Base-by-base conservation (phyloP, 1,140 invertebrate species). In the Drosophila willistoni region DNA sequence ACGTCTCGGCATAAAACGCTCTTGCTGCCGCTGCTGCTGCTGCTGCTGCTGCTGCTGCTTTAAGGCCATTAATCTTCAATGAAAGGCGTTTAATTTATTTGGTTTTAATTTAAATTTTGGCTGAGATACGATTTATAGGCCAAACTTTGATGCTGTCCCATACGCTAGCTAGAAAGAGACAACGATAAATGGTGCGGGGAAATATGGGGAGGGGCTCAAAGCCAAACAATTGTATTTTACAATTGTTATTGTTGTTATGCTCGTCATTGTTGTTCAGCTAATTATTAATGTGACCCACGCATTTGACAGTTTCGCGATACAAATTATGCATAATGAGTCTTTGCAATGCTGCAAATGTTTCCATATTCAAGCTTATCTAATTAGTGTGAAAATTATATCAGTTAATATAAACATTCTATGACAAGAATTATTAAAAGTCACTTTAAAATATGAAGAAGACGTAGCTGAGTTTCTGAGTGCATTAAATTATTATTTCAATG, bases 11-110 rank as follows among this genome's bases (percentile, higher is more conserved):
- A 81, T 73, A 78, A 68, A 81, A 62, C 39, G 44, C 57, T 41
- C n/a, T 62, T 29, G 29, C 6, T 25, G 25, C 12, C 42, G 51
- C 39, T 70, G 60, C 29, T 44, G 41, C 75, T 70, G 83, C 76
- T 86, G 29, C 6, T 25, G 25, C 12, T 33, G 51, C 39, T 70
- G 60, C 29, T 44, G 41, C 75, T 70, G 83, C 76, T 86, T 86
- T 80, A 71, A 86, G 80, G 80, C 84, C 80, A 87, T 87, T 89
- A 87, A 87, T 87, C 84, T 87, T 87, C 80, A 87, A 89, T 89
- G 83, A 87, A 87, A 87, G 83, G 83, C 83, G 83, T 87, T 87
- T 87, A 87, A 87, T 87, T 89, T 87, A 87, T 87, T 87, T 87
- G 84, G 73, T 87, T 87, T 87, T 80, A 87, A 87, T 87, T 89